A percentile compares a stretch with the other conserved stretches of the same genome.
phyloP scores from a whole-genome alignment of 2,797 vertebrate genomes.

The Buceros bicornis region DNA sequence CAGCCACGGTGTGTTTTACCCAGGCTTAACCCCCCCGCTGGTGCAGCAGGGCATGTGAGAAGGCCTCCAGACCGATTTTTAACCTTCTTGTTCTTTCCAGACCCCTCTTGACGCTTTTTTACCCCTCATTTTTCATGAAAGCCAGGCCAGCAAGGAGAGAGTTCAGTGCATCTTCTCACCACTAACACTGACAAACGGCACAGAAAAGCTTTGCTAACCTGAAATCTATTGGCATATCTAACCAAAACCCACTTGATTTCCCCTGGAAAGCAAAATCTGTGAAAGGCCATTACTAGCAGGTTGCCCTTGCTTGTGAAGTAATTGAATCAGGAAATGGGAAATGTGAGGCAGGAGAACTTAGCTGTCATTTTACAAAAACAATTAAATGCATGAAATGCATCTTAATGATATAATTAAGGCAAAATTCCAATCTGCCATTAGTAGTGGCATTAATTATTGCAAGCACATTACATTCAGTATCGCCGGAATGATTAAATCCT shows the following conservation, averaged over 20 bases:
- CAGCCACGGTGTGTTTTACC: background rate
- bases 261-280: conserved; percentile 51
- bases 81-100: background rate
- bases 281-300: conserved; percentile 53
- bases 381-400: conserved; percentile 69
- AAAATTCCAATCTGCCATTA: conserved; percentile 64
- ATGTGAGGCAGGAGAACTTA: conserved; percentile 36
- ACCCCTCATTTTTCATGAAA: background rate
- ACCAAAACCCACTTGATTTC: conserved; percentile 55
- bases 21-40: background rate
- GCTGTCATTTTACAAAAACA: conserved; percentile 66
- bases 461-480: conserved; percentile 7
- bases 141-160: background rate
- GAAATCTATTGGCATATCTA: conserved; percentile 34
- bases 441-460: conserved; percentile 52
- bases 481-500: background rate
- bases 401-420: conserved; percentile 68
- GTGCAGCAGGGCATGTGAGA: background rate
- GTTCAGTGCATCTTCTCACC: conserved; percentile 16
- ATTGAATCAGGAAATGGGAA: conserved; percentile 66
- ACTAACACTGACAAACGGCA: conserved; percentile 27
- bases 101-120: background rate
- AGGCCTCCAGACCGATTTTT: background rate
- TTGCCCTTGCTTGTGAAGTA: conserved; percentile 30
- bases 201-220: conserved; percentile 27